phyloP scores from a whole-genome alignment of 2,888 invertebrate species.

The Yponomeuta evonymella region DNA sequence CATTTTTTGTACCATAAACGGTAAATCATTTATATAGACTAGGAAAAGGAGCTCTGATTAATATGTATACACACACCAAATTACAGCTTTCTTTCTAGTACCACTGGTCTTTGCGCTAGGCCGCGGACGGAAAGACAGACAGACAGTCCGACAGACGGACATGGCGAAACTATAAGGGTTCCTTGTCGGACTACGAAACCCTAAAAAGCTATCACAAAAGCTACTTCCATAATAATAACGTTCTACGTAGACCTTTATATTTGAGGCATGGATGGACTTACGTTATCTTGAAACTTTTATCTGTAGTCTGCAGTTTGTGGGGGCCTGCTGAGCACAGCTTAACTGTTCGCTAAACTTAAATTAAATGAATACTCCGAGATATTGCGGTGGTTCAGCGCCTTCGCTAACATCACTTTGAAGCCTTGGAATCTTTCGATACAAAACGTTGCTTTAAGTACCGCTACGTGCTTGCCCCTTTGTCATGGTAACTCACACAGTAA shows the following conservation, averaged over 20 bases:
- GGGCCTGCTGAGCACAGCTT: constrained; percentile 22
- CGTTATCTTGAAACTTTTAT: constrained; percentile 18
- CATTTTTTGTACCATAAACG: no score
- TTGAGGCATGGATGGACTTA: constrained; percentile 19
- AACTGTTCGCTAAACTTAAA: constrained; percentile 34
- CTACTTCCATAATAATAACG: not conserved
- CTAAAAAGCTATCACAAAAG: no score
- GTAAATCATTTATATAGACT: no score
- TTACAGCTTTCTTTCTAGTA: no score
- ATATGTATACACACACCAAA: no score
- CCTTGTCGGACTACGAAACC: no score
- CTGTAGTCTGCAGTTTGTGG: constrained; percentile 7
- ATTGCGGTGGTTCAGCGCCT: constrained; percentile 4
- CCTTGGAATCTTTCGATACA: not conserved
- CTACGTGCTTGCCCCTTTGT: not conserved
- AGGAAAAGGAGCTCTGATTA: no score
- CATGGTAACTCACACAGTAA: no score
- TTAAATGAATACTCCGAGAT: constrained; percentile 26
- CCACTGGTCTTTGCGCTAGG: no score
- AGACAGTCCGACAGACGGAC: no score
- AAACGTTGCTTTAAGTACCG: not conserved
- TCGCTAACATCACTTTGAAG: not conserved
- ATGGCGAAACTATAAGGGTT: no score
- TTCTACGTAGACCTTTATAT: constrained; percentile 6
- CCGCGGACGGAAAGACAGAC: no score